These are phyloP conservation scores for Lepidocolaptes lacrymiger DNA, from an alignment of 2,797 vertebrate genomes.

Conservation along the genomic window DNA sequence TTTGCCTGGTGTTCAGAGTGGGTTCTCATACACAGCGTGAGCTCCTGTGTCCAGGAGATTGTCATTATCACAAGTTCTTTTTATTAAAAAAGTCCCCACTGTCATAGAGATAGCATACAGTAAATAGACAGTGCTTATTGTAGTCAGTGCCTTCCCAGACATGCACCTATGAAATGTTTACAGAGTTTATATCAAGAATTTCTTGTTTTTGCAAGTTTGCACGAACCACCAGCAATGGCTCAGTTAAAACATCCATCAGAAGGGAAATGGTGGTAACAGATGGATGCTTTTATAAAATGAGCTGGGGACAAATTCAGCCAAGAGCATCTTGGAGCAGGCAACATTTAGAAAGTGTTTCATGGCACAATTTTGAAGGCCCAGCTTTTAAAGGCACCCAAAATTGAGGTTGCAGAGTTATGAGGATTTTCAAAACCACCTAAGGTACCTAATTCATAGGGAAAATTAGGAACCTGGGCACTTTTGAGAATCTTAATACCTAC, in stretches of 20 bases:
- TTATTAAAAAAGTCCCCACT: neutral
- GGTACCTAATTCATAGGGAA: neutral
- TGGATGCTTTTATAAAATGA: neutral
- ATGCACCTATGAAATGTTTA: neutral
- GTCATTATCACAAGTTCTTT: neutral
- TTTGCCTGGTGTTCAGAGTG: neutral
- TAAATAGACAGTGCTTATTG: neutral
- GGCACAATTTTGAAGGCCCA: neutral
- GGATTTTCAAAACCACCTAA: neutral
- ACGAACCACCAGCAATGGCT: neutral
- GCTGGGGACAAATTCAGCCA: neutral
- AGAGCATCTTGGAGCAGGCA: neutral
- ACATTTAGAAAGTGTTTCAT: neutral
- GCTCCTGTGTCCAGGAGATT: neutral
- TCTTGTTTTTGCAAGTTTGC: constrained; percentile 27
- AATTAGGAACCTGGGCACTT: neutral
- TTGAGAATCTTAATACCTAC: neutral
- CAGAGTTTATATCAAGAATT: constrained; percentile 35
- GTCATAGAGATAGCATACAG: neutral
- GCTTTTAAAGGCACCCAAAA: neutral
- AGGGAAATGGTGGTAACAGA: constrained; percentile 24
- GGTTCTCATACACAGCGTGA: neutral
- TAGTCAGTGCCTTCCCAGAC: neutral
- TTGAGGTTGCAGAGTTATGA: neutral
- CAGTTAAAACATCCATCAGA: constrained; percentile 13